Conservation (phyloP, 2,888 invertebrate species). For the Mantis religiosa region DNA sequence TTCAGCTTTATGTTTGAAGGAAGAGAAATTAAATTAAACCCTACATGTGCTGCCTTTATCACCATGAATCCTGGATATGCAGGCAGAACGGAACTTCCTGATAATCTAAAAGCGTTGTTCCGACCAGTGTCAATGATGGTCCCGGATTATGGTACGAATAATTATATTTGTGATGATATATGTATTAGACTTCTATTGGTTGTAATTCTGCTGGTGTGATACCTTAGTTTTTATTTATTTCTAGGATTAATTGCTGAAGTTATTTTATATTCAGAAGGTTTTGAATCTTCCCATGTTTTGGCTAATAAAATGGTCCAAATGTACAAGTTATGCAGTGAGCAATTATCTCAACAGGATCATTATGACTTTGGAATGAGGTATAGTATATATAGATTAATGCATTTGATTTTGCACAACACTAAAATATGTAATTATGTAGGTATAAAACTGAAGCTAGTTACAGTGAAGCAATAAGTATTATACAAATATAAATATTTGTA, state of each 20-base stretch:
- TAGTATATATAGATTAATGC: neutral
- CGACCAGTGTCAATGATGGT: conserved; percentile 90
- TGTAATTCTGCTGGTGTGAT: neutral
- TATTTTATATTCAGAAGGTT: conserved; percentile 89
- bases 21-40: conserved; percentile 75
- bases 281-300: conserved; percentile 80
- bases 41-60: conserved; percentile 79
- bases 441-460: too few species aligned
- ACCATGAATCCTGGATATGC: conserved; percentile 94
- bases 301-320: conserved; percentile 90
- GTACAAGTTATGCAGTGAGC: conserved; percentile 88
- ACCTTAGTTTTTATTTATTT: conserved; percentile 30
- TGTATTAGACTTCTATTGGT: neutral
- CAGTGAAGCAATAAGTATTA: too few species aligned
- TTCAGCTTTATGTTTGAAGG: conserved; percentile 83
- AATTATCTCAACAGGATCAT: conserved; percentile 86
- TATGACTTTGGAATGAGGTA: conserved; percentile 85
- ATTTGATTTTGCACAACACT: neutral
- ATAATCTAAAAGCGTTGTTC: conserved; percentile 82
- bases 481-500: too few species aligned
- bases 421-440: too few species aligned
- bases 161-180: neutral
- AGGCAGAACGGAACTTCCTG: conserved; percentile 82
- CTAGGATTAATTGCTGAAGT: conserved; percentile 82
- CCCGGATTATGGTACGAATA: conserved; percentile 72